Evolutionary conservation across 2,888 invertebrate species (phyloP), one percentile per base, ranked within the genome.

Genomic region (Pogonocherus hispidulus): DNA sequence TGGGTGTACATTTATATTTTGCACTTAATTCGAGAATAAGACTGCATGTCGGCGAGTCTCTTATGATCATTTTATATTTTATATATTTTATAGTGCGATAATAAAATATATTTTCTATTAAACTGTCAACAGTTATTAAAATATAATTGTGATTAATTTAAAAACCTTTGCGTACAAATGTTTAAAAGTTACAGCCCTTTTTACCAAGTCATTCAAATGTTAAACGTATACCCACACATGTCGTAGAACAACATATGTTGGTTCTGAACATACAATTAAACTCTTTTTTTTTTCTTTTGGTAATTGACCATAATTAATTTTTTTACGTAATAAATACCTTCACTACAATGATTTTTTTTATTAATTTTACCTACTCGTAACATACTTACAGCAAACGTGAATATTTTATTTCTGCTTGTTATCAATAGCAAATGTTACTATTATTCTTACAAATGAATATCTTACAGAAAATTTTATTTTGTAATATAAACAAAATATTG

Each of bases 171-270:
- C 19, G 9, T 37, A 35, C 14, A 51, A 49, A 20, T 18, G 35
- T 19, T 32, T 49, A 18, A 49, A 14, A 49, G 62, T 14, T 62
- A 37, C 27, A 16, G 35, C 62, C 62, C 37, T 62, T 51, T 51
- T 62, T 51, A 37, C 62, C 20, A 37, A 62, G 51, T 35, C 62
- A 51, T 20, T 51, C 62, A 46, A 62, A 62, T 62, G 37, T 37
- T 62, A 27, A 51, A 41, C 41, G 22, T 62, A 63, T 64, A 66
- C 64, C 65, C 67, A 76, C 79, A 81, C 80, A 83, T 83, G 83
- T 81, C 79, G 75, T 74, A 74, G 76, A 78, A 37, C 2, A 56
- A 54, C 77, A 78, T 76, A 80, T 75, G 78, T 79, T 80, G 79
- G 79, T 59, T 68, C 66, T 41, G 55, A 54, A 63, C 67, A 22